Evolutionary conservation across 2,888 invertebrate species (phyloP), one percentile per base, ranked within the genome.

Genomic region (Linnaemya tessellans): DNA sequence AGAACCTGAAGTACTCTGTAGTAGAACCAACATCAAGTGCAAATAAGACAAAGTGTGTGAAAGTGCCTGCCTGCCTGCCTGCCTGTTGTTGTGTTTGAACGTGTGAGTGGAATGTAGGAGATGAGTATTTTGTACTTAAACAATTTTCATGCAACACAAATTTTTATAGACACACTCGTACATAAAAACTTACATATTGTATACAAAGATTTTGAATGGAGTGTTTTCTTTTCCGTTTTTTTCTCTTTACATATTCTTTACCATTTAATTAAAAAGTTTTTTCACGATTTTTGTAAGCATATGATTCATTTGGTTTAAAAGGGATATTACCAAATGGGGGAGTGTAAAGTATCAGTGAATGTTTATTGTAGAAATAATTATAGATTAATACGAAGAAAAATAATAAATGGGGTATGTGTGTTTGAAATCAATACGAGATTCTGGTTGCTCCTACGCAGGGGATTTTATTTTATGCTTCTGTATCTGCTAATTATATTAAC

Each of bases 241-340:
- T 73, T 41, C n/a, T n/a, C n/a, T n/a, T n/a, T n/a, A n/a, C n/a
- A 4, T 60, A 56, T 20, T 64, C 51, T 41, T 64, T 79, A 51
- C n/a, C 58, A 60, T 82, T 79, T 82, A 81, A 82, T 80, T 82
- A 80, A 79, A 85, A 71, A 79, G 58, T 62, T 82, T 79, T n/a
- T 68, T 56, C 9, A 56, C 43, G 35, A 58, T 56, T 75, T 73
- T 30, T 70, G 58, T 51, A 25, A 54, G 75, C 15, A 71, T 77
- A 43, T 71, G 65, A 77, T 77, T 84, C 80, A 77, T 77, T 22
- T 65, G 60, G 49, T 67, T 80, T 75, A 80, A 64, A 73, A 60
- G 84, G 41, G 43, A 70, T 70, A 68, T 58, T 79, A 68, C 18
- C 54, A 75, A 84, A 70, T 70, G 75, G 68, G 74, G 74, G 79